Conservation (phyloP, 2,888 invertebrate species). For the Lochmaea crataegi region DNA sequence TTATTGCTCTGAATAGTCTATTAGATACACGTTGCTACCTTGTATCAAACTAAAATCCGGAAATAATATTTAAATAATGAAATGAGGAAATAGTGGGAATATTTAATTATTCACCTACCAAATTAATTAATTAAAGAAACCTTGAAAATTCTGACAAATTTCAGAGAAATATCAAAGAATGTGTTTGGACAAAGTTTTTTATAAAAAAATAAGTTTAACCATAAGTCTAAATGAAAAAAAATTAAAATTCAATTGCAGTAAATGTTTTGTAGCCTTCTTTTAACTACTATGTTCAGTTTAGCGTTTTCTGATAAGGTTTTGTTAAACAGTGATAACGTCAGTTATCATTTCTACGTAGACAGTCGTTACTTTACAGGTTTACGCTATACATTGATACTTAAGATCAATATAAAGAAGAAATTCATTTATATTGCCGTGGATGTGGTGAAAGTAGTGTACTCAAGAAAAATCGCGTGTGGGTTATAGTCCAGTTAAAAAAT, state of each 20-base stretch:
- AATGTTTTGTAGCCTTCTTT: neutral
- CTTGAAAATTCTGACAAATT: neutral
- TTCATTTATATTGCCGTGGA: neutral
- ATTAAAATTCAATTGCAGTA: neutral
- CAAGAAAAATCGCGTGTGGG: neutral
- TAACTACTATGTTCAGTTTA: neutral
- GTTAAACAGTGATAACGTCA: neutral
- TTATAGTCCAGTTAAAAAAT: constrained; percentile 9
- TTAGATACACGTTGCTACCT: neutral
- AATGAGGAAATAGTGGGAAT: neutral
- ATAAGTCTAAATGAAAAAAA: neutral
- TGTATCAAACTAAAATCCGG: neutral
- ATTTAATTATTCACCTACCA: neutral
- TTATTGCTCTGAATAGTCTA: too few relatives aligned
- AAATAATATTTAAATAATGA: neutral
- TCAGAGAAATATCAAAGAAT: neutral
- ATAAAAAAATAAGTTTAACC: too few relatives aligned
- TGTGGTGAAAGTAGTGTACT: neutral
- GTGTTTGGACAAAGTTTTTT: too few relatives aligned
- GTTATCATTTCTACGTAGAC: neutral
- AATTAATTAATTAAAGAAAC: neutral
- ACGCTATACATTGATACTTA: neutral
- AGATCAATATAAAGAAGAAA: neutral
- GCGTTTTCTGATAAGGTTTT: constrained; percentile 9
- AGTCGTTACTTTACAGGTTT: neutral